A percentile compares a stretch with the other conserved stretches of the same genome.
These are phyloP conservation scores for Microcebus lehilahytsara DNA, from an alignment of 2,113 vertebrate genomes.

Conservation along the genomic window DNA sequence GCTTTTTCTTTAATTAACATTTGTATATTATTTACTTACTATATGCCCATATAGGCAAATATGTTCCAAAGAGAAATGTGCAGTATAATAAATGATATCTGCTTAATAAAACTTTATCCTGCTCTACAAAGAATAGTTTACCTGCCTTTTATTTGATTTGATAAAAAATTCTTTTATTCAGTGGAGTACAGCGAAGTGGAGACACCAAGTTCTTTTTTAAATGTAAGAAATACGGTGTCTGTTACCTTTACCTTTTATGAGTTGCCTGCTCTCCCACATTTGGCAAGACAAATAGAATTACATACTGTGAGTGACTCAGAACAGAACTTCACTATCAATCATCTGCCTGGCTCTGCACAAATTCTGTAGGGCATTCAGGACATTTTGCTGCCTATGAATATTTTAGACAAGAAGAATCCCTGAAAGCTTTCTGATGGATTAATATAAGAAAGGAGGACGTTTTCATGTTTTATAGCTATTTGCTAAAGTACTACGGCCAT, in stretches of 20 bases:
- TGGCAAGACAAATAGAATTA: conserved; percentile 91
- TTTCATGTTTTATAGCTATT: conserved; percentile 83
- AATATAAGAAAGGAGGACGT: conserved; percentile 80
- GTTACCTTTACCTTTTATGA: conserved; percentile 86
- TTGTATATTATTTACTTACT: conserved; percentile 6
- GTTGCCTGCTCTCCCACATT: conserved; percentile 84
- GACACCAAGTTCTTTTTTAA: conserved; percentile 72
- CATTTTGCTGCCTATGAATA: conserved; percentile 91
- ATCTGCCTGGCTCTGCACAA: conserved; percentile 84
- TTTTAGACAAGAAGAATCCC: conserved; percentile 88
- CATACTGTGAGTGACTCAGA: conserved; percentile 86
- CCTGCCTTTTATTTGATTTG: conserved; percentile 76
- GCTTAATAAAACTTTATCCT: conserved; percentile 47
- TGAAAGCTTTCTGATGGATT: conserved; percentile 88
- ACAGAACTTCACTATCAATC: conserved; percentile 89
- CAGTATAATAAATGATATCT: neutral
- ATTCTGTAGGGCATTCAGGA: conserved; percentile 91
- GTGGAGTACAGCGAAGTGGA: conserved; percentile 68
- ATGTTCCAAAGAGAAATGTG: conserved; percentile 14
- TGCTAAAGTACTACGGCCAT: conserved; percentile 76
- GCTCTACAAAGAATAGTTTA: conserved; percentile 29
- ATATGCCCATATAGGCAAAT: neutral
- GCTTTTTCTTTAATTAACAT: conserved; percentile 26
- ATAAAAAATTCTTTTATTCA: conserved; percentile 75
- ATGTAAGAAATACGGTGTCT: conserved; percentile 76